Evolutionary conservation across 2,797 vertebrate genomes (phyloP), one percentile per base, ranked within the genome.

Genomic region (Ataeniobius toweri): DNA sequence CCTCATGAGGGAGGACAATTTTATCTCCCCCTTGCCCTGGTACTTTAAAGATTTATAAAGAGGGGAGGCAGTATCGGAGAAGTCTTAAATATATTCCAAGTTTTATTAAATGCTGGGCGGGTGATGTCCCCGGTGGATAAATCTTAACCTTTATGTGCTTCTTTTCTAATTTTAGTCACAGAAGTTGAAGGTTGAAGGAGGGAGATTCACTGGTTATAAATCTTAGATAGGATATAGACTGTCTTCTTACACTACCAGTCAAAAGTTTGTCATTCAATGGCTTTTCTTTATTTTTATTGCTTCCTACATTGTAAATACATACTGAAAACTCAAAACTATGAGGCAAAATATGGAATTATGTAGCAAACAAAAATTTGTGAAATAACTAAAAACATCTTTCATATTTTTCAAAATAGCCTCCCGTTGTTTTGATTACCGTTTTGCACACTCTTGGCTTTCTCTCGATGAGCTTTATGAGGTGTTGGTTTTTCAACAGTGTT

Each of bases 141-240:
- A 76, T 48, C 74, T 81, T 67, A 83, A 75, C 81, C 76, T 80
- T 75, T 58, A 83, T 70, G 79, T 76, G 6, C 58, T 36, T 83
- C 67, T 22, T 24, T 73, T 86, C 76, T 84, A 67, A 83, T 86
- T 83, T 83, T 65, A 79, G 82, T 48, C 53, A n/a, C 31, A 74
- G 76, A 76, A 70, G 70, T n/a, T 0, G 46, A 79, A 51, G 71
- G 73, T 26, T 22, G 9, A 65, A 78, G 0, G 41, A 13, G 22
- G 36, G 8, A 1, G 24, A 39, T 13, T 63, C 18, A 39, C 44
- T 79, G 65, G 78, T n/a, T 44, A 65, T 76, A 56, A 84, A 81
- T 77, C 69, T 79, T 74, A 59, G 8, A 77, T 20, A 50, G 14
- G 22, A 39, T 61, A 16, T 31, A 28, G 31, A 46, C 14, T 77